Evolutionary conservation across 1,140 invertebrate species (phyloP).

Genomic region (Archivesica marissinica): DNA sequence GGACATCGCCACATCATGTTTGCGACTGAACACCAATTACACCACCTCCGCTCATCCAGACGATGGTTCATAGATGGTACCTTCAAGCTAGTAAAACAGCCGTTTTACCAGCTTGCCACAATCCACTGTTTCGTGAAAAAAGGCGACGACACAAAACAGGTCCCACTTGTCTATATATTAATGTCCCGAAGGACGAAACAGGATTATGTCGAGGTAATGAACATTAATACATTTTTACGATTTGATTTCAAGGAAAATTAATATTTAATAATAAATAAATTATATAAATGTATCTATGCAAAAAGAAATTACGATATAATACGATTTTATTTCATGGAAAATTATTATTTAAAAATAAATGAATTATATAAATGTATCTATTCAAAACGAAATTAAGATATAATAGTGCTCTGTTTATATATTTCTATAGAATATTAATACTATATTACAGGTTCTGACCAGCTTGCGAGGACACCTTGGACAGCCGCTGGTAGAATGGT

Average conservation of each 20-base stretch:
- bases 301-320: no score
- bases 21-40: background rate
- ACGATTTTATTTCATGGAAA: background rate
- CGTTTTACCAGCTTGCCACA: conserved; percentile 12
- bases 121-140: conserved; percentile 21
- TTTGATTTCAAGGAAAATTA: background rate
- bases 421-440: background rate
- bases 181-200: conserved; percentile 25
- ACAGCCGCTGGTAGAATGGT: conserved; percentile 16
- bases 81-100: conserved; percentile 17
- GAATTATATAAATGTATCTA: no score
- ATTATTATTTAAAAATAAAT: background rate
- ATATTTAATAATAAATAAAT: background rate
- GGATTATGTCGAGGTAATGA: conserved; percentile 2
- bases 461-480: background rate
- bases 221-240: no score
- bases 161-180: conserved; percentile 1
- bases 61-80: conserved; percentile 32
- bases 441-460: conserved; percentile 5
- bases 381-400: no score
- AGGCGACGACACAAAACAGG: conserved; percentile 15
- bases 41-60: background rate
- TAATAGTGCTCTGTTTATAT: no score
- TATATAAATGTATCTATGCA: no score
- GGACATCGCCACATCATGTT: conserved; percentile 22